Percentiles rank a stretch among this genome's conserved stretches.
These are phyloP conservation scores for Strongylocentrotus purpuratus DNA, from an alignment of 35 echinoderm and acorn worm genomes.

Conservation along the genomic window DNA sequence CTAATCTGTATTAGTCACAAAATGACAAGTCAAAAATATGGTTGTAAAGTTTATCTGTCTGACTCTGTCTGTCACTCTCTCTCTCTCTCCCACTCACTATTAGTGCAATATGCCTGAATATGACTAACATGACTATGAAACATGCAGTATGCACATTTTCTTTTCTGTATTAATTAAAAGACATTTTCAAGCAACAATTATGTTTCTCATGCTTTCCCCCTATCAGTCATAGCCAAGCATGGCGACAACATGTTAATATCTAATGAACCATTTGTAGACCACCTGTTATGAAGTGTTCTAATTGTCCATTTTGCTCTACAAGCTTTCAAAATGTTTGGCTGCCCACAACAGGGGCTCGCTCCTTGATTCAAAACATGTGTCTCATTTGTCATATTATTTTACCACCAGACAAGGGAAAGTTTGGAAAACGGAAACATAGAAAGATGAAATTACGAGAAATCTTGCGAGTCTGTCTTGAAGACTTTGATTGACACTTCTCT, in stretches of 20 bases:
- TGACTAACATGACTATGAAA: background rate
- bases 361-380: slow-evolving; percentile 34
- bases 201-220: background rate
- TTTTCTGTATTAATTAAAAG: background rate
- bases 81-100: too few species aligned
- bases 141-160: background rate
- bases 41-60: too few species aligned
- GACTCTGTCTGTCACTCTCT: too few species aligned
- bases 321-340: slow-evolving; percentile 3
- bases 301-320: background rate
- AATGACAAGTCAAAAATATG: too few species aligned
- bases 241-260: background rate
- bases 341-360: background rate
- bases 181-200: background rate
- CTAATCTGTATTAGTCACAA: too few species aligned
- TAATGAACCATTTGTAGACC: slow-evolving; percentile 3
- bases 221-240: background rate
- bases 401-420: background rate
- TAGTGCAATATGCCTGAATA: background rate
- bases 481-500: slow-evolving; percentile 10
- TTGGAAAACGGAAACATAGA: slow-evolving; percentile 8
- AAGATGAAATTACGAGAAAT: slow-evolving; percentile 9
- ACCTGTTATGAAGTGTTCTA: background rate
- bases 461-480: background rate
- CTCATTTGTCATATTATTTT: slow-evolving; percentile 7